Conservation (phyloP, 2,113 vertebrate species). For the Toxotes jaculatrix region DNA sequence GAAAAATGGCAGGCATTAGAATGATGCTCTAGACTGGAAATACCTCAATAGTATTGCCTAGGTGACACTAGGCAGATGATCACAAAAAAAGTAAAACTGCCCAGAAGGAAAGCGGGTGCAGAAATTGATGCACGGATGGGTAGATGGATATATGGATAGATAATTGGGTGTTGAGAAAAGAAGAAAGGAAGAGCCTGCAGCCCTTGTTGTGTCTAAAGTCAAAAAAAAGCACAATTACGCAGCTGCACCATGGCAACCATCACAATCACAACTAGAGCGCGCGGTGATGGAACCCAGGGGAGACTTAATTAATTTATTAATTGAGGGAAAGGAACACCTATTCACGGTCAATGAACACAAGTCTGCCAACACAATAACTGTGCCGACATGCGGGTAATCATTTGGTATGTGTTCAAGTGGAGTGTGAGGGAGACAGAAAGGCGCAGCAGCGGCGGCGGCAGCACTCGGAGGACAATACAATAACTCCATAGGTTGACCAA, state of each 20-base stretch:
- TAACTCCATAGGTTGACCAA: constrained; percentile 69
- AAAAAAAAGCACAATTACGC: constrained; percentile 52
- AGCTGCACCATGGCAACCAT: constrained; percentile 72
- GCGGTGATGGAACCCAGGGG: constrained; percentile 59
- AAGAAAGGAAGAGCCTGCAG: constrained; percentile 38
- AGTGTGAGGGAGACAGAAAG: constrained; percentile 51
- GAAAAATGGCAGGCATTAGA: neutral
- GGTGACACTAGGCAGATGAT: too few relatives aligned
- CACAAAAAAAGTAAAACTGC: neutral
- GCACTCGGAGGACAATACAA: constrained; percentile 55
- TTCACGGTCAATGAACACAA: constrained; percentile 67
- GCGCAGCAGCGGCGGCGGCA: constrained; percentile 42
- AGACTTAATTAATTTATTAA: constrained; percentile 68
- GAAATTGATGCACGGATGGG: neutral
- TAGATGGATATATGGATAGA: neutral
- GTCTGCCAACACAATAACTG: constrained; percentile 59
- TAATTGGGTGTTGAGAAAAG: constrained; percentile 5
- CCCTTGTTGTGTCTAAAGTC: constrained; percentile 30
- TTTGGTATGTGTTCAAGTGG: constrained; percentile 62
- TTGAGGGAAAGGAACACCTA: constrained; percentile 66
- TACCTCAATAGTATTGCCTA: neutral
- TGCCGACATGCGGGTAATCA: constrained; percentile 57
- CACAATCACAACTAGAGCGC: constrained; percentile 39
- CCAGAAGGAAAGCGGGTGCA: neutral
- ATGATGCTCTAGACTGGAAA: neutral